Evolutionary conservation across 1,140 invertebrate genomes (phyloP).

Genomic region (silkworm (Bombyx mori)): DNA sequence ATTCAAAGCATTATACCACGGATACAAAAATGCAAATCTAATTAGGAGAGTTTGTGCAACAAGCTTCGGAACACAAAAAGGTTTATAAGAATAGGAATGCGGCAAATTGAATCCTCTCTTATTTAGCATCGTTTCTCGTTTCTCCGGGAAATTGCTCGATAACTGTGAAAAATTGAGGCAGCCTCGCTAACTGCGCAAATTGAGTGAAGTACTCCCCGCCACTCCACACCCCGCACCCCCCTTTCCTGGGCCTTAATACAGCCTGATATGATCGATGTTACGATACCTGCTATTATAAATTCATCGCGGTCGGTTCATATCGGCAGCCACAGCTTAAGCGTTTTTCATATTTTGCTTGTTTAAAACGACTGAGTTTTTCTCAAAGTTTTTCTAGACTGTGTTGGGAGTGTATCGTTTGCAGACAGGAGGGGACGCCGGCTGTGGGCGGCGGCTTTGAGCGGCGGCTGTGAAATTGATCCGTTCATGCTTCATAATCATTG

Average conservation of each 20-base stretch:
- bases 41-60: too few relatives aligned
- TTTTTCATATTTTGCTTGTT: background rate
- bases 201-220: constrained; percentile 34
- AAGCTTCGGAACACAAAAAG: too few relatives aligned
- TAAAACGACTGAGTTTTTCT: background rate
- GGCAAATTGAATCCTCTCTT: constrained; percentile 35
- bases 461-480: constrained; percentile 47
- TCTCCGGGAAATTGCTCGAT: constrained; percentile 33
- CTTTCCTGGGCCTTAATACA: constrained; percentile 1
- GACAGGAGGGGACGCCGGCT: constrained; percentile 1
- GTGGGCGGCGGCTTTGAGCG: constrained; percentile 25
- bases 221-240: background rate
- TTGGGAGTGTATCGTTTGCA: background rate
- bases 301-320: too few relatives aligned
- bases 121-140: constrained; percentile 33
- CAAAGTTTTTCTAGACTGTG: constrained; percentile 14
- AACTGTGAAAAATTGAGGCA: constrained; percentile 45
- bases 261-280: constrained; percentile 9
- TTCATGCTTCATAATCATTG: constrained; percentile 45
- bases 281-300: constrained; percentile 14
- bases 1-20: too few relatives aligned
- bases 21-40: too few relatives aligned
- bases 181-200: constrained; percentile 41
- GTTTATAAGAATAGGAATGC: constrained; percentile 10
- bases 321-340: constrained; percentile 12